phyloP scores from a whole-genome alignment of 2,113 vertebrate species.

The Parus major region DNA sequence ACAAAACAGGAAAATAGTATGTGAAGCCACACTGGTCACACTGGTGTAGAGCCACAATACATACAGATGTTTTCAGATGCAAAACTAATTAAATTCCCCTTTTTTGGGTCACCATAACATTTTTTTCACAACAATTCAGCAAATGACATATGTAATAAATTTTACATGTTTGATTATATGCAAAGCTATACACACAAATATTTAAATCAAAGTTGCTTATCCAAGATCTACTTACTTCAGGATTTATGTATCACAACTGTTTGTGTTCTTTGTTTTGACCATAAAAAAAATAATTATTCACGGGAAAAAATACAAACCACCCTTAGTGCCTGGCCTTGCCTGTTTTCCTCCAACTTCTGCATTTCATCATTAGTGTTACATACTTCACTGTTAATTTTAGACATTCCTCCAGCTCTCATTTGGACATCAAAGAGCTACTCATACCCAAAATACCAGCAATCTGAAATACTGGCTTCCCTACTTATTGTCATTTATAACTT shows the following conservation, averaged over 20 bases:
- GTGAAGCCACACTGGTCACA: neutral
- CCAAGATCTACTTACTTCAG: neutral
- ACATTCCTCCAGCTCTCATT: neutral
- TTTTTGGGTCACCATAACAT: neutral
- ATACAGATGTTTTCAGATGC: neutral
- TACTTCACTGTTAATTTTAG: constrained; percentile 2
- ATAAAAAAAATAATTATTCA: neutral
- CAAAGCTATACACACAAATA: neutral
- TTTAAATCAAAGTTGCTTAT: neutral
- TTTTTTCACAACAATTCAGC: neutral
- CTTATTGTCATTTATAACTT: constrained; percentile 28
- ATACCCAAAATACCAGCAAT: neutral
- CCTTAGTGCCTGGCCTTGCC: neutral
- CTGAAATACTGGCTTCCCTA: neutral
- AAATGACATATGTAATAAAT: neutral
- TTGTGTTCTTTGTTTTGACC: neutral
- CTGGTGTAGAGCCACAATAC: rapidly evolving
- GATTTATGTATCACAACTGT: neutral
- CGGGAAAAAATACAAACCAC: neutral
- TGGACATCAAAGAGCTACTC: constrained; percentile 26
- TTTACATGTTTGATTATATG: neutral
- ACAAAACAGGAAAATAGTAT: neutral
- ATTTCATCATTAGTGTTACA: neutral
- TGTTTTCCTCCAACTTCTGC: neutral
- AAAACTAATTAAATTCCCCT: neutral